Evolutionary conservation across 92 coral and sea anemone species (phyloP).

Genomic region (Phenganax subtilis): DNA sequence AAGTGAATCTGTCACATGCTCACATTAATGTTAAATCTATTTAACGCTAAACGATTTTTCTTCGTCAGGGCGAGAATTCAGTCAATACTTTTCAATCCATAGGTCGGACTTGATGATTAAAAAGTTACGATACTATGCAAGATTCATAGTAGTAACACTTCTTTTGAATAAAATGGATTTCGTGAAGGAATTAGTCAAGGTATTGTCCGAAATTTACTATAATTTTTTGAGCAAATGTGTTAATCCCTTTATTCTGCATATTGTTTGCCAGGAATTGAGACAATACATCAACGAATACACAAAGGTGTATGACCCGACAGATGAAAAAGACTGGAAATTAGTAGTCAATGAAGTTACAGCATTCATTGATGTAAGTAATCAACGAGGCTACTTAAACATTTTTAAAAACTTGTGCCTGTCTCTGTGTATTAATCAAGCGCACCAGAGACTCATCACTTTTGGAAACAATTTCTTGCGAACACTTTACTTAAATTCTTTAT

Average conservation of each 20-base stretch:
- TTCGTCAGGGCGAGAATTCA: not conserved
- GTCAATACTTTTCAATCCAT: not conserved
- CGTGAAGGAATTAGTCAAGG: constrained; percentile 79
- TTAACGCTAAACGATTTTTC: not conserved
- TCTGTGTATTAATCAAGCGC: not conserved
- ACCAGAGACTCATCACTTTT: no score
- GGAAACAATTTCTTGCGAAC: not conserved
- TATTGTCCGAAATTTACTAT: not conserved
- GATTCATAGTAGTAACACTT: constrained; percentile 85
- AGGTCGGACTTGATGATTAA: constrained; percentile 97
- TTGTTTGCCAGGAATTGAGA: not conserved
- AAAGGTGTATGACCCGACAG: constrained; percentile 79
- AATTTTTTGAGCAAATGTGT: not conserved
- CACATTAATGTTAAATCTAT: no score
- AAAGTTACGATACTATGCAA: constrained; percentile 85
- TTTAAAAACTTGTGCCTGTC: no score
- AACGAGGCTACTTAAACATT: not conserved
- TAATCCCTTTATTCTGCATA: not conserved
- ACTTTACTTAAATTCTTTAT: no score
- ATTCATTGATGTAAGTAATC: constrained; percentile 67
- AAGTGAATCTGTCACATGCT: not conserved
- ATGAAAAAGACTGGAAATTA: constrained; percentile 95
- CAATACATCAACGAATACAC: not conserved
- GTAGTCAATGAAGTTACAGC: constrained; percentile 92
- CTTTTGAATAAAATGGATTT: constrained; percentile 86